These are phyloP conservation scores for Furcifer pardalis DNA, from an alignment of 2,797 vertebrate species.

Conservation along the genomic window DNA sequence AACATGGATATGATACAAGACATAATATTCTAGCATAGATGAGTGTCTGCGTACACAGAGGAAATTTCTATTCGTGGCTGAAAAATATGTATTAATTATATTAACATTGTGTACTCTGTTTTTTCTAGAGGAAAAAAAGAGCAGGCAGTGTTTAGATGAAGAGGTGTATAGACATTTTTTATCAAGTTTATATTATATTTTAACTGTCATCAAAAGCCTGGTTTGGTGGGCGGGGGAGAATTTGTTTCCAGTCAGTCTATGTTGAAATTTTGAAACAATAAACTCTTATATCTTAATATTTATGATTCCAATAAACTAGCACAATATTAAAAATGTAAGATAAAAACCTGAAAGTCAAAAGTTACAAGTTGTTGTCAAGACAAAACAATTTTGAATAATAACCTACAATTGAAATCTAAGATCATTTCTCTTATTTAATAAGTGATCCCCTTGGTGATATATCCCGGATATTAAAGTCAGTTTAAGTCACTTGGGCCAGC, in stretches of 20 bases:
- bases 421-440: constrained; percentile 75
- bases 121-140: constrained; percentile 39
- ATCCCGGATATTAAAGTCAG: constrained; percentile 74
- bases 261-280: constrained; percentile 67
- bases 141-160: constrained; percentile 44
- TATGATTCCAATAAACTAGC: constrained; percentile 74
- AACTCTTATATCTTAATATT: constrained; percentile 73
- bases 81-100: constrained; percentile 45
- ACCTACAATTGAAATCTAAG: constrained; percentile 71
- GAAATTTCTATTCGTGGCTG: constrained; percentile 22
- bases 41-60: constrained; percentile 12
- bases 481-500: constrained; percentile 70
- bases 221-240: background rate
- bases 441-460: constrained; percentile 72
- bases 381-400: constrained; percentile 73
- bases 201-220: constrained; percentile 65
- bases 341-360: constrained; percentile 72
- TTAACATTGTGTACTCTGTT: constrained; percentile 40
- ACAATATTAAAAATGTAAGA: constrained; percentile 71
- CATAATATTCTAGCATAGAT: constrained; percentile 9
- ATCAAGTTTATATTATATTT: constrained; percentile 62
- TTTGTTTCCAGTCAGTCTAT: constrained; percentile 54
- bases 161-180: constrained; percentile 55
- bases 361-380: constrained; percentile 71
- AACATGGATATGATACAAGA: background rate